Evolutionary conservation across 2,113 vertebrate species (phyloP).

Genomic region (Clinocottus analis): DNA sequence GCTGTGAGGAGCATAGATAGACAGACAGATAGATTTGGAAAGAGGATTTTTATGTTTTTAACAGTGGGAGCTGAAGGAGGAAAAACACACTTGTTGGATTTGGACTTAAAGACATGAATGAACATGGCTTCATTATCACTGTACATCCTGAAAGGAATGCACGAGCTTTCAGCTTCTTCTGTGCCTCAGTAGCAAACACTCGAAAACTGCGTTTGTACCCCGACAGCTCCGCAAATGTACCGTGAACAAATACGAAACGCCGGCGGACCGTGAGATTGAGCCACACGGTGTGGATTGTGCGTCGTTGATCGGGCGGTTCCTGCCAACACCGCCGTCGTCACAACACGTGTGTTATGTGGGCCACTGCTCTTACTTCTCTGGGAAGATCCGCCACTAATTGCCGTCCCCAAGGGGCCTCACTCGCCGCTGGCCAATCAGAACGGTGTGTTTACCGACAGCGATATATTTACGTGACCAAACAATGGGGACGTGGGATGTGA

Average conservation of each 20-base stretch:
- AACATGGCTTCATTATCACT: constrained; percentile 35
- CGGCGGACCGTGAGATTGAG: neutral
- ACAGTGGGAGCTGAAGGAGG: neutral
- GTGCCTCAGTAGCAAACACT: constrained; percentile 18
- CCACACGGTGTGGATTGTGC: neutral
- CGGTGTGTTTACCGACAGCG: constrained; percentile 26
- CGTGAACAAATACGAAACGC: neutral
- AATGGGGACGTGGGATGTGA: constrained; percentile 28
- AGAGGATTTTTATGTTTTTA: neutral
- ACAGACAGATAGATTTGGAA: constrained; percentile 12
- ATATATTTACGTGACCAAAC: constrained; percentile 50
- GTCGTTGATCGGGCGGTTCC: constrained; percentile 11
- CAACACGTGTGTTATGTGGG: constrained; percentile 15
- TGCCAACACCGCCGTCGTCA: constrained; percentile 7
- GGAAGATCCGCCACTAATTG: constrained; percentile 47
- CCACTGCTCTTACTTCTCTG: constrained; percentile 44
- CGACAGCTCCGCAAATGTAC: constrained; percentile 13
- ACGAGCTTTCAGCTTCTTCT: constrained; percentile 29
- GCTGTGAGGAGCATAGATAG: neutral
- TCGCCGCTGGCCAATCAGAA: constrained; percentile 46
- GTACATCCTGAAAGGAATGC: constrained; percentile 37
- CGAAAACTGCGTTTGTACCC: neutral
- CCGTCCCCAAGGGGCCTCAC: constrained; percentile 44
- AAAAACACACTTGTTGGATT: constrained; percentile 34
- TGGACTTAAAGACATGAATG: constrained; percentile 38